phyloP scores from a whole-genome alignment of 2,797 vertebrate species.

The Enteromius afrohamiltoni region DNA sequence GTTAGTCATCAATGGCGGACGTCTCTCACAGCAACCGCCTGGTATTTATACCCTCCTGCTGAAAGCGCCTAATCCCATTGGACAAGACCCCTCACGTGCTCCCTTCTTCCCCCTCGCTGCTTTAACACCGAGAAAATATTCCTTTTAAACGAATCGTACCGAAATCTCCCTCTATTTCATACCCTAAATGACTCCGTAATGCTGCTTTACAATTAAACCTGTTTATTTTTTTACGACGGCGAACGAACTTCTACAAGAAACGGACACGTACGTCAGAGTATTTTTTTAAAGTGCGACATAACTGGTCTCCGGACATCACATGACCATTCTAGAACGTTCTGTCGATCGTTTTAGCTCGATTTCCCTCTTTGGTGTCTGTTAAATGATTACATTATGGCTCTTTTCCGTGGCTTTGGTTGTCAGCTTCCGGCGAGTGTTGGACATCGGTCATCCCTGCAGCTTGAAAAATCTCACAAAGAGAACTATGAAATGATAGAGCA shows the following conservation, averaged over 20 bases:
- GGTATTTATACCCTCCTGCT: constrained; percentile 72
- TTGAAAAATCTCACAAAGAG: constrained; percentile 55
- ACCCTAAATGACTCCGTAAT: background rate
- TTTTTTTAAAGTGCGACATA: constrained; percentile 60
- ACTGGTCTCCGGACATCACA: constrained; percentile 60
- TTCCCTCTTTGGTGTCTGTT: constrained; percentile 11
- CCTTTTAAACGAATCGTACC: background rate
- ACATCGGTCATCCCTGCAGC: constrained; percentile 47
- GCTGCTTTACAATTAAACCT: background rate
- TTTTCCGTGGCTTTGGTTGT: constrained; percentile 43
- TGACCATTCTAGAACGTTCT: constrained; percentile 58
- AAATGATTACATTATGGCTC: constrained; percentile 23
- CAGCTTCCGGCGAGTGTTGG: constrained; percentile 37
- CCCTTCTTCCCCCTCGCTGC: constrained; percentile 38
- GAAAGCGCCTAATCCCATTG: constrained; percentile 69
- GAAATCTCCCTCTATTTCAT: background rate
- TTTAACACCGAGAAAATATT: constrained; percentile 27
- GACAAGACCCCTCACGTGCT: constrained; percentile 65
- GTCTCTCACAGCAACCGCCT: constrained; percentile 65
- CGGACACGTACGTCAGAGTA: constrained; percentile 44
- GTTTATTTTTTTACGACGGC: background rate
- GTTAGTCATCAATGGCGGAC: constrained; percentile 64
- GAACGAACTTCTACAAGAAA: constrained; percentile 2
- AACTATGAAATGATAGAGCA: constrained; percentile 46
- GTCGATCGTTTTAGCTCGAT: constrained; percentile 3